Percentiles rank a stretch among this genome's conserved stretches.
phyloP scores from a whole-genome alignment of 1,140 invertebrate species.

The Drosophila sp. region DNA sequence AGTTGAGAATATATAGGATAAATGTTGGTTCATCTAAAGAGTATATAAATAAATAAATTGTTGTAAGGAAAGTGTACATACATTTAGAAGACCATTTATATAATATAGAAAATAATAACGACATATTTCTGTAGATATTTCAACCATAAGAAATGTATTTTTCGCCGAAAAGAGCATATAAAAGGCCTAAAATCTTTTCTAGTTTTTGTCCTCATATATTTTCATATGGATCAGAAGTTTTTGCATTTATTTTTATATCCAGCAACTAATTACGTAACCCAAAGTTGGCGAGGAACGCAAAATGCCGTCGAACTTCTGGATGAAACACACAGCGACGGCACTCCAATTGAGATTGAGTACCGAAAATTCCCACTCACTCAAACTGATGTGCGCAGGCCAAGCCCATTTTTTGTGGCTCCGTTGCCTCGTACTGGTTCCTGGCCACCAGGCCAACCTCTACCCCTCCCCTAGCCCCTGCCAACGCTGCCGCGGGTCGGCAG shows the following conservation, averaged over 20 bases:
- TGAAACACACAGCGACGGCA: conserved; percentile 2
- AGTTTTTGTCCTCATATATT: background rate
- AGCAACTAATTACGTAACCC: conserved; percentile 1
- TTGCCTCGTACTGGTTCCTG: conserved; percentile 2
- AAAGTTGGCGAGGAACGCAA: background rate
- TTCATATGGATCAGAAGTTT: background rate
- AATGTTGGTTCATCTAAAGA: too few relatives aligned
- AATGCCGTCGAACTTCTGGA: background rate
- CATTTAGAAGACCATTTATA: too few relatives aligned
- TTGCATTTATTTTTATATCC: background rate
- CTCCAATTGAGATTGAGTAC: conserved; percentile 28
- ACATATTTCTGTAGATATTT: too few relatives aligned
- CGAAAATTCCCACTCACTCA: conserved; percentile 52
- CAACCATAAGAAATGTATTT: background rate
- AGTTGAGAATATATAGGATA: too few relatives aligned
- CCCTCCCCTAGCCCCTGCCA: too few relatives aligned
- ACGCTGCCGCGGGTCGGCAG: conserved; percentile 16
- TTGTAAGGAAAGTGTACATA: too few relatives aligned
- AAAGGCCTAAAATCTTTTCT: background rate
- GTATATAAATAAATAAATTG: too few relatives aligned
- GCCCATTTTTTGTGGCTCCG: conserved; percentile 55
- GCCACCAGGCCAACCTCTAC: background rate
- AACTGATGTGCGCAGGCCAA: conserved; percentile 56
- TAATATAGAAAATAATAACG: too few relatives aligned
- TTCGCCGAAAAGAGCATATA: background rate